These are phyloP conservation scores for Macrosiphum euphorbiae DNA, from an alignment of 2,888 invertebrate species.

Conservation along the genomic window DNA sequence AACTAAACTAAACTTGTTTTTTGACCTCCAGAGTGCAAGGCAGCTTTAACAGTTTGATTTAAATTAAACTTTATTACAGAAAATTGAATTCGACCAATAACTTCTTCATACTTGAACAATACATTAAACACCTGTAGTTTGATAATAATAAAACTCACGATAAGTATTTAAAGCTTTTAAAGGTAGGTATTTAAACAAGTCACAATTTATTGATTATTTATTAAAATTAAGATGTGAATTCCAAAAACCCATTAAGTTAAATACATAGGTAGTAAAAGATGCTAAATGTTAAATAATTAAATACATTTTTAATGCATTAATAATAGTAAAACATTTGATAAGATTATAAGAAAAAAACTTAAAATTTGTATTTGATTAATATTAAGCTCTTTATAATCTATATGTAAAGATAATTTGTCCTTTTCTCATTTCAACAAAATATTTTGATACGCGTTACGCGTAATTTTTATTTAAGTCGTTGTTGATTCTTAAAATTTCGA, in stretches of 20 bases:
- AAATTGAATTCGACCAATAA: slow-evolving; percentile 20
- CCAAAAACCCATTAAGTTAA: neutral
- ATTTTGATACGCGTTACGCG: neutral
- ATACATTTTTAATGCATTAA: neutral
- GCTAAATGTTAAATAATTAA: neutral
- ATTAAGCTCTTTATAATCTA: too few relatives aligned
- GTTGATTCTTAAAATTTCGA: neutral
- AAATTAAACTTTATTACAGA: neutral
- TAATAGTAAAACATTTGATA: neutral
- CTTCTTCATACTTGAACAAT: neutral
- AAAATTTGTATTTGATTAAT: neutral
- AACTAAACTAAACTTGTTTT: neutral
- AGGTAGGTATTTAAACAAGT: neutral
- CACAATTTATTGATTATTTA: neutral
- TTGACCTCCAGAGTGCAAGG: neutral
- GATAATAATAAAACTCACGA: neutral
- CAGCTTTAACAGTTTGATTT: neutral
- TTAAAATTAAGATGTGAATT: neutral
- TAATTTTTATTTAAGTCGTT: neutral
- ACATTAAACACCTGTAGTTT: neutral
- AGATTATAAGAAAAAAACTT: neutral
- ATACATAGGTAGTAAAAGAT: neutral
- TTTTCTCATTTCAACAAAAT: neutral
- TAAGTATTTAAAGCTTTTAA: neutral
- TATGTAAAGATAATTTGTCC: neutral